phyloP scores from a whole-genome alignment of 1,140 invertebrate genomes.

The Tetramorium simillimum region DNA sequence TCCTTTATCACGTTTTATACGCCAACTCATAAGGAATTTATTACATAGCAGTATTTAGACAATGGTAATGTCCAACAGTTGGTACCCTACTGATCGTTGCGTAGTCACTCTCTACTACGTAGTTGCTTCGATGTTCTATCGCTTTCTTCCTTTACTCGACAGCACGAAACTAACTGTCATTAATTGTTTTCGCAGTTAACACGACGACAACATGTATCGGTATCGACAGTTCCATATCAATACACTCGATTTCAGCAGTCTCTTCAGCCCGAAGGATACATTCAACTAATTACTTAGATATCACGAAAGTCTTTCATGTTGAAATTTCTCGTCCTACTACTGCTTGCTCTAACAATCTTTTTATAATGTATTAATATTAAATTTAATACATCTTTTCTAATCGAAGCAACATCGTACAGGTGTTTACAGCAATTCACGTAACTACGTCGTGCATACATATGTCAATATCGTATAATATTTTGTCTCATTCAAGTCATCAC shows the following conservation, averaged over 20 bases:
- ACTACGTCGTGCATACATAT: constrained; percentile 8
- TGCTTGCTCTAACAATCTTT: background rate
- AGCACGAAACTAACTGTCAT: constrained; percentile 42
- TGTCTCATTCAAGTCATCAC: background rate
- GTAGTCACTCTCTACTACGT: constrained; percentile 77
- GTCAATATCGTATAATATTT: background rate
- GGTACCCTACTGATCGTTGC: constrained; percentile 80
- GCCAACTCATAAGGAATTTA: constrained; percentile 74
- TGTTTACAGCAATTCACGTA: constrained; percentile 43
- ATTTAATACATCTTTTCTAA: background rate
- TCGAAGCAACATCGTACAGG: constrained; percentile 75
- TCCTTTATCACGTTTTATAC: constrained; percentile 68
- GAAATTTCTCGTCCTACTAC: background rate
- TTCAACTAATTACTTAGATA: constrained; percentile 4
- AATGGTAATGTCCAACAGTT: constrained; percentile 86
- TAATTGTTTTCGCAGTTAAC: constrained; percentile 37
- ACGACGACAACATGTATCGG: constrained; percentile 28
- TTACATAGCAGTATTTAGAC: constrained; percentile 84
- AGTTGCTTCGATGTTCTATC: constrained; percentile 80
- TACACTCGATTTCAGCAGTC: background rate
- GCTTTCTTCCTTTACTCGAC: constrained; percentile 62
- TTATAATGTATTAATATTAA: background rate
- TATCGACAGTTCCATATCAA: constrained; percentile 13
- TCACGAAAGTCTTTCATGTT: background rate
- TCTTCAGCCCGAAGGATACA: background rate